These are phyloP conservation scores for Leucophenga varia DNA, from an alignment of 1,140 invertebrate genomes.

Conservation along the genomic window DNA sequence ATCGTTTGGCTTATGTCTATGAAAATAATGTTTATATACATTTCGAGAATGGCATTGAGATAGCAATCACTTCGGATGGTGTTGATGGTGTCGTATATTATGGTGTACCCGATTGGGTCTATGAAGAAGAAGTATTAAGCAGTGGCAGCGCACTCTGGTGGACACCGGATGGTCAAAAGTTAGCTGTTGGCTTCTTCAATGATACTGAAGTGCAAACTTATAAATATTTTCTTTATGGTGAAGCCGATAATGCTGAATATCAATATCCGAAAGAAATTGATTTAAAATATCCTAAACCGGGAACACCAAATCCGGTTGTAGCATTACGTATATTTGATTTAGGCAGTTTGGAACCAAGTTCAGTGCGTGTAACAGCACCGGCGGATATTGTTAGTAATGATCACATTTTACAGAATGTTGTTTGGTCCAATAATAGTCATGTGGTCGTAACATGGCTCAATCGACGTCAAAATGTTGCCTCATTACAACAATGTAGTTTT, in stretches of 20 bases:
- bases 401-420: conserved; percentile 65
- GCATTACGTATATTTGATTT: conserved; percentile 69
- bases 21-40: conserved; percentile 72
- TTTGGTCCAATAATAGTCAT: conserved; percentile 73
- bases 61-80: conserved; percentile 64
- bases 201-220: conserved; percentile 72
- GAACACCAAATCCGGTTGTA: conserved; percentile 75
- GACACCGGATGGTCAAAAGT: conserved; percentile 72
- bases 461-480: conserved; percentile 74
- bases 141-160: conserved; percentile 87
- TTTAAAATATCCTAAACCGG: conserved; percentile 85
- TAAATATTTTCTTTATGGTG: conserved; percentile 65
- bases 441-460: conserved; percentile 82
- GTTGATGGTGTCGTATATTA: conserved; percentile 70
- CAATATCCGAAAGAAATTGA: conserved; percentile 84
- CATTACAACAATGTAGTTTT: conserved; percentile 43
- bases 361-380: conserved; percentile 52
- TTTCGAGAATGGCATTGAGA: conserved; percentile 55
- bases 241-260: conserved; percentile 67
- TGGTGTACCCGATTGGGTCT: conserved; percentile 76
- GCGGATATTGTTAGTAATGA: conserved; percentile 57
- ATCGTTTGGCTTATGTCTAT: conserved; percentile 73
- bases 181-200: conserved; percentile 83
- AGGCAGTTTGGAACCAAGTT: conserved; percentile 40
- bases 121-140: conserved; percentile 88